Evolutionary conservation across 2,797 vertebrate genomes (phyloP), one percentile per base, ranked within the genome.

Genomic region (Propithecus perrieri): DNA sequence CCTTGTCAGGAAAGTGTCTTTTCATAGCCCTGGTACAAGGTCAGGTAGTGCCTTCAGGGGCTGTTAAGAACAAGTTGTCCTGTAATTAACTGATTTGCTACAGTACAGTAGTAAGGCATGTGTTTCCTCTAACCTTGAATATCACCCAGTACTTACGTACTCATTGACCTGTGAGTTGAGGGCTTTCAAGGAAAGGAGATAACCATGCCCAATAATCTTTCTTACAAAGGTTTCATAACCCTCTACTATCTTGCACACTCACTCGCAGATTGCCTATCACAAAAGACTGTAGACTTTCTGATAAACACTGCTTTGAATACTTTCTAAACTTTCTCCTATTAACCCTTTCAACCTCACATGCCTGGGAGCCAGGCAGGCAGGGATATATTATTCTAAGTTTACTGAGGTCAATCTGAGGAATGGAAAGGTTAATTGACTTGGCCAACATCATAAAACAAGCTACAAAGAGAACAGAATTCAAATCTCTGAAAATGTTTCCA

Each of bases 31-130:
- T 92, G 55, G 65, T 95, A 94, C 97, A 97, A 97, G 97, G 96
- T 96, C 96, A 98, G 85, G 53, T 35, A 65, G 76, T 88, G 86
- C 96, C 92, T 97, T 61, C 59, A 93, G 95, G 85, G 95, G 48
- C 48, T 94, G 87, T 96, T 97, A 92, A 87, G 91, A 85, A 96
- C 94, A 97, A 89, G 94, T 90, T 97, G 93, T 61, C 81, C 96
- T 94, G 53, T 94, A 98, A 97, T 98, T 98, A 97, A 98, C 97
- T 97, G 96, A 96, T 96, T 94, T 97, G 95, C 85, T 97, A 88
- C 95, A 93, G 85, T 94, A 89, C 67, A 90, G 84, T 91, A 75
- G 86, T 65, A 93, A 96, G 81, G 89, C 80, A 93, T 30, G 78
- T 65, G 81, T 74, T 97, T 97, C 95, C 97, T 97, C 81, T 97